Evolutionary conservation across 2,797 vertebrate species (phyloP).

Genomic region (Xyrichtys novacula): DNA sequence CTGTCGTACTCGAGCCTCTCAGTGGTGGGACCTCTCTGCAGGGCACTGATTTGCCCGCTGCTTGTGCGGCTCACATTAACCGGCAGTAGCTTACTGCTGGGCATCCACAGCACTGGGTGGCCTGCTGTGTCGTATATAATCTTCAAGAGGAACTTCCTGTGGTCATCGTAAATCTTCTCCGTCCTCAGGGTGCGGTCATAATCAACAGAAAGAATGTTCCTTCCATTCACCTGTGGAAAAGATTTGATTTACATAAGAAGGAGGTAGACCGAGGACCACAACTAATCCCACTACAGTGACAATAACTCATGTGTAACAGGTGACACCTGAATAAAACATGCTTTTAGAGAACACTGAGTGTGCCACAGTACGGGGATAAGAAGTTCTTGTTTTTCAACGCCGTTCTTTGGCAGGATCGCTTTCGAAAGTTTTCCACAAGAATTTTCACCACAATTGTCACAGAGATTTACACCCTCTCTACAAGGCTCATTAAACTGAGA

Average conservation of each 20-base stretch:
- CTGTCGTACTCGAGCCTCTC: slow-evolving; percentile 94
- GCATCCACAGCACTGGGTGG: slow-evolving; percentile 97
- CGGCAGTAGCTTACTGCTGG: slow-evolving; percentile 96
- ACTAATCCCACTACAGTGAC: background rate
- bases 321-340: background rate
- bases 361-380: slow-evolving; percentile 21
- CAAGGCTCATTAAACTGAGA: slow-evolving; percentile 86
- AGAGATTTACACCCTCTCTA: slow-evolving; percentile 83
- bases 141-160: slow-evolving; percentile 97
- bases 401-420: slow-evolving; percentile 27
- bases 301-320: background rate
- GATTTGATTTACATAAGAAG: slow-evolving; percentile 52
- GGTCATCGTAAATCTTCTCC: slow-evolving; percentile 99
- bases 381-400: slow-evolving; percentile 27
- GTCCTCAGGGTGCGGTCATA: slow-evolving; percentile 97
- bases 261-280: background rate
- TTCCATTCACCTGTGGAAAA: slow-evolving; percentile 92
- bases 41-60: slow-evolving; percentile 93
- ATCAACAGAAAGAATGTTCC: slow-evolving; percentile 98
- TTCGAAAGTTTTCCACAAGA: slow-evolving; percentile 78
- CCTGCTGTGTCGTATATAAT: slow-evolving; percentile 95
- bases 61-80: slow-evolving; percentile 96
- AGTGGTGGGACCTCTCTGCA: slow-evolving; percentile 93
- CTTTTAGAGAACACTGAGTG: background rate
- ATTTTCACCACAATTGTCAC: slow-evolving; percentile 83